Base-by-base conservation (phyloP, 2,113 vertebrate genomes). In the Pavo muticus region DNA sequence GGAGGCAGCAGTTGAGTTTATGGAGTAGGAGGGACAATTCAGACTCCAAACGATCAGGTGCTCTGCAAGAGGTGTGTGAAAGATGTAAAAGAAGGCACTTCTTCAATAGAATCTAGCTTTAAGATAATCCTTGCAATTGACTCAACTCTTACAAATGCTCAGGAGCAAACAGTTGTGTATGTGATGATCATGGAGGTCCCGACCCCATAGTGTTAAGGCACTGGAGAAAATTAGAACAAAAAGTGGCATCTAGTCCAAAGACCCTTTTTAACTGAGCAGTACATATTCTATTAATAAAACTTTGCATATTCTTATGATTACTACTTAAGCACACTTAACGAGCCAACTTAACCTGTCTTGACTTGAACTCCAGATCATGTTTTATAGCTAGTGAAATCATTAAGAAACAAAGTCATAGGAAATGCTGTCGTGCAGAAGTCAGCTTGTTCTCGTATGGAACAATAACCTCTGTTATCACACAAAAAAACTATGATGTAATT, bases 381-480 rank as follows among this genome's bases (percentile, higher is more conserved):
- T 90, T 90, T 90, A 13, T 84, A 88, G 42, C 12, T 56, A 50
- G 11, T 24, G 29, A 84, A 86, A 57, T 88, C 39, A 64, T 54
- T 72, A 72, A 18, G 50, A 74, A 79, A 56, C 52, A 39, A 48
- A 59, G 54, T 82, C 20, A 73, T 65, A 94, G 52, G 42, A 80
- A 68, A 40, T 61, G 35, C 47, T 71, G 18, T 48, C 75, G 35
- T 81, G 30, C 80, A 50, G 56, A 61, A 68, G 84, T 3, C 29
- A 42, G 13, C 78, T 84, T 42, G 17, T 30, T 86, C 47, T 42
- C 2, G 0, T 45, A 20, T 47, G 35, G 29, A 84, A 27, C 59
- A 6, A 8, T 77, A 70, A 93, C 48, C n/a, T 88, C 52, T 82
- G 14, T 79, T 93, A 63, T 18, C 40, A 39, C 19, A 56, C 68